Evolutionary conservation across 2,113 vertebrate species (phyloP), one percentile per base, ranked within the genome.

Genomic region (Ammospiza nelsoni): DNA sequence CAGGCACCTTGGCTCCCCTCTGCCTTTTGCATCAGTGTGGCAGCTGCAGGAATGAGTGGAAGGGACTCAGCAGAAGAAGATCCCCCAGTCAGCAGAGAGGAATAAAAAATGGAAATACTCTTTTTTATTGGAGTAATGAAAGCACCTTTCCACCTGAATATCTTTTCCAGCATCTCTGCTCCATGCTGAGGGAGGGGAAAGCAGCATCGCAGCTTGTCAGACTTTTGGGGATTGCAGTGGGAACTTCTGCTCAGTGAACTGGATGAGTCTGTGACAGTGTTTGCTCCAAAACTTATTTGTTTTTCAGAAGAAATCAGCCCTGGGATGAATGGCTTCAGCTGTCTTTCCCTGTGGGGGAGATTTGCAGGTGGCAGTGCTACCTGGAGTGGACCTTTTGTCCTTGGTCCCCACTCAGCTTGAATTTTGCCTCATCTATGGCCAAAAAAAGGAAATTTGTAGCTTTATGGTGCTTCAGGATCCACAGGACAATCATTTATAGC

Each of bases 331-430:
- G 37, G 7, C 13, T 58, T 29, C 33, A 49, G 19, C n/a, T 21
- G 4, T 19, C 19, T 41, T 25, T 72, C 0, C 0, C 2, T 11
- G 25, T 7, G 16, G 5, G 31, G 12, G 22, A 51, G 10, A 23
- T 27, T 66, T 22, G 46, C 44, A 63, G 59, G 15, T 15, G 46
- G 31, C 55, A 49, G 13, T 20, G 24, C 24, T 20, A 27, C 24
- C 22, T 9, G n/a, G 62, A 67, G 54, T 7, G 51, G 46, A 18
- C 5, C 11, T 79, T 52, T 35, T 54, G 14, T 48, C 68, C 63
- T 39, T 33, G 54, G 39, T 5, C 11, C 29, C 20, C 13, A 9
- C 15, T 62, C 0, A 4, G 28, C 63, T 90, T 5, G 1, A 62
- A 27, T 9, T 54, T 67, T 57, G 9, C 48, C 58, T 39, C 21